phyloP scores from a whole-genome alignment of 2,113 vertebrate species.

The Phyllostomus discolor region DNA sequence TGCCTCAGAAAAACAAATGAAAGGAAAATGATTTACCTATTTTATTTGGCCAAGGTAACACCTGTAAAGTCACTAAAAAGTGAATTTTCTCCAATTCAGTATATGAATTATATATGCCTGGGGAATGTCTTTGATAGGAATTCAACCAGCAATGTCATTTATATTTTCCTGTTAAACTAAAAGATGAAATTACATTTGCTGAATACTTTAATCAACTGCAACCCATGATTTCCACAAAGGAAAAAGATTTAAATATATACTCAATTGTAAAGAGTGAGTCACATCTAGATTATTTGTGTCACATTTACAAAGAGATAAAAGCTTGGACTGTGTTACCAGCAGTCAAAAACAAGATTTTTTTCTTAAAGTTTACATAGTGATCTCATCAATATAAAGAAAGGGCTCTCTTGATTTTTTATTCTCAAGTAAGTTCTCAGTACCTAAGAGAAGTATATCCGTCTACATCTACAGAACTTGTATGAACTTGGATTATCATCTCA shows the following conservation, averaged over 20 bases:
- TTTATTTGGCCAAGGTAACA: slow-evolving; percentile 36
- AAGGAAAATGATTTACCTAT: slow-evolving; percentile 29
- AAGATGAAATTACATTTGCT: not conserved
- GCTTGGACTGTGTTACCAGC: not conserved
- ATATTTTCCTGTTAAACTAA: slow-evolving; percentile 41
- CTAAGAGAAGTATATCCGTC: not conserved
- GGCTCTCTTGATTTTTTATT: slow-evolving; percentile 15
- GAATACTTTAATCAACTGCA: slow-evolving; percentile 45
- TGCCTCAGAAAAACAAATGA: not conserved
- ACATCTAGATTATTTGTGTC: not conserved
- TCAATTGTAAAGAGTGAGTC: not conserved
- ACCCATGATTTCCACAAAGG: slow-evolving; percentile 23
- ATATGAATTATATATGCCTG: slow-evolving; percentile 21
- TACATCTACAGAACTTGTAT: not conserved
- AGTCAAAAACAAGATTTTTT: slow-evolving; percentile 7
- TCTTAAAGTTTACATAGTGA: not conserved
- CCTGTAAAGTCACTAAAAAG: slow-evolving; percentile 14
- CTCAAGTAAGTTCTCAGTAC: not conserved
- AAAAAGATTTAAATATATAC: slow-evolving; percentile 17
- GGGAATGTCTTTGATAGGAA: not conserved
- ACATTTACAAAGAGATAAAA: slow-evolving; percentile 3
- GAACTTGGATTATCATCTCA: not conserved
- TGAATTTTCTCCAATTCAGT: slow-evolving; percentile 44
- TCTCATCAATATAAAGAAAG: not conserved
- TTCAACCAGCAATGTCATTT: slow-evolving; percentile 19